Evolutionary conservation across 2,888 invertebrate species (phyloP).

Genomic region (Sepiola atlantica): DNA sequence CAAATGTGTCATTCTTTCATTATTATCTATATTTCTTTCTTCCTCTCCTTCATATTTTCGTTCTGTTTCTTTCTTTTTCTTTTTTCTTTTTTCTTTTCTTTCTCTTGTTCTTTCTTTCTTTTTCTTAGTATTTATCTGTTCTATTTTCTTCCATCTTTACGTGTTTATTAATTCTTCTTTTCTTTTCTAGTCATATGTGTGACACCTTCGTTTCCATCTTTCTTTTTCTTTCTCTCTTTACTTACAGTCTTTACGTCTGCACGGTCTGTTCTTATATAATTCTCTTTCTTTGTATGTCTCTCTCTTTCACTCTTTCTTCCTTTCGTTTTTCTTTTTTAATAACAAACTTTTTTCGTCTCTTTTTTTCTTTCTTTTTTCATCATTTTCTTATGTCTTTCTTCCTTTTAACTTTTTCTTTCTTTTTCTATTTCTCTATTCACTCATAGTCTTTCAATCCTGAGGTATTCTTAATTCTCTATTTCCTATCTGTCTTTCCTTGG

Average conservation of each 20-base stretch:
- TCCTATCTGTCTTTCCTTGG: accelerated
- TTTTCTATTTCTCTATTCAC: neutral
- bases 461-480: no score
- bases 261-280: no score
- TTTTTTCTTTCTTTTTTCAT: neutral
- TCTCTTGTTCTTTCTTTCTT: neutral
- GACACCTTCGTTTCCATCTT: no score
- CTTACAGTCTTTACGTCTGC: no score
- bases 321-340: neutral
- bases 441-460: no score
- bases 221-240: no score
- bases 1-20: neutral
- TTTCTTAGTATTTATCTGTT: neutral
- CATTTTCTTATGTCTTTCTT: neutral
- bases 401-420: neutral
- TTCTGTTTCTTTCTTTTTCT: neutral
- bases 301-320: neutral
- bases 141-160: no score
- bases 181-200: no score
- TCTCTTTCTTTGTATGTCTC: no score
- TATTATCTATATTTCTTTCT: neutral
- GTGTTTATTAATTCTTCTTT: no score
- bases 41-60: neutral
- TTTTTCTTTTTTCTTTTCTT: neutral
- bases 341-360: neutral